These are phyloP conservation scores for Erpornis zantholeuca DNA, from an alignment of 2,113 vertebrate species.

Conservation along the genomic window DNA sequence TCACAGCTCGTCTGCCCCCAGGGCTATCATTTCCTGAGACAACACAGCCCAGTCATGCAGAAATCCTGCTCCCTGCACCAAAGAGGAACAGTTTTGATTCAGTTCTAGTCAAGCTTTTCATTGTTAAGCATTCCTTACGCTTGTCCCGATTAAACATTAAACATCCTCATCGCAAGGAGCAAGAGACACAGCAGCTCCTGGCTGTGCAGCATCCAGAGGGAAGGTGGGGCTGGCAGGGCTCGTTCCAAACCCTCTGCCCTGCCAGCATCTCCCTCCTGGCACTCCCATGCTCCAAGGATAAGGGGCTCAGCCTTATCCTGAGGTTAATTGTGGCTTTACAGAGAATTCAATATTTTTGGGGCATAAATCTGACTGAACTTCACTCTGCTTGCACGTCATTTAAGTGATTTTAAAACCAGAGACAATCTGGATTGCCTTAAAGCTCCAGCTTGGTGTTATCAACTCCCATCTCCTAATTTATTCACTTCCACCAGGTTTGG, in stretches of 20 bases:
- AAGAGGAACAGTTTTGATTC: neutral
- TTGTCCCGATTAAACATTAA: neutral
- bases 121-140: neutral
- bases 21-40: neutral
- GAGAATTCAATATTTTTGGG: neutral
- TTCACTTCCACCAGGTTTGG: neutral
- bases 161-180: neutral
- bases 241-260: neutral
- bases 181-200: neutral
- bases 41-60: neutral
- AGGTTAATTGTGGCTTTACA: neutral
- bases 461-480: neutral
- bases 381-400: neutral
- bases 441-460: neutral
- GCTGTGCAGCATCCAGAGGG: neutral
- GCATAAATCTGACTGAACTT: neutral
- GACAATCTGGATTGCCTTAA: neutral
- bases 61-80: neutral
- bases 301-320: neutral
- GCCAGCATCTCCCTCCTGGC: neutral
- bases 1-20: neutral
- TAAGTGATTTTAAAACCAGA: neutral
- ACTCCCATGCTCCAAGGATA: no score
- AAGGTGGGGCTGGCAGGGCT: neutral
- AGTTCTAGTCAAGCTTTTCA: neutral